Conservation (phyloP, 2,797 vertebrate species). For the Coluber constrictor region DNA sequence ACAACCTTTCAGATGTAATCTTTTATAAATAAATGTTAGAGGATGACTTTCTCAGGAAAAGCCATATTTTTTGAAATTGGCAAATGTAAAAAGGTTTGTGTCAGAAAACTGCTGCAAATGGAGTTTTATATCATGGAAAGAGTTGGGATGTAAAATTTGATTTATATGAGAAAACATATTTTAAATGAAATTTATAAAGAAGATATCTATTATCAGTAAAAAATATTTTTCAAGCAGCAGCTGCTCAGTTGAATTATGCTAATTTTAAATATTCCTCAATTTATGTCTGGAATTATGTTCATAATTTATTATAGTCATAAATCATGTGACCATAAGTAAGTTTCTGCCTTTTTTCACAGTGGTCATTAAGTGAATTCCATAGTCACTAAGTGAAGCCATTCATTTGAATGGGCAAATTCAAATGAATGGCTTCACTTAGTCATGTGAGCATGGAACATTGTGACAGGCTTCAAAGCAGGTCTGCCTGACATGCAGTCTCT, state of each 20-base stretch:
- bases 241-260: neutral
- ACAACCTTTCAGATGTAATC: neutral
- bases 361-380: neutral
- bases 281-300: neutral
- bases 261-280: neutral
- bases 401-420: neutral
- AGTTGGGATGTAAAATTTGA: slow-evolving; percentile 23
- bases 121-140: slow-evolving; percentile 49
- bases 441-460: neutral
- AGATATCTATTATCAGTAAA: neutral
- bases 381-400: neutral
- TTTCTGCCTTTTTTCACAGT: neutral
- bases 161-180: slow-evolving; percentile 35
- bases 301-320: neutral
- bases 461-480: neutral
- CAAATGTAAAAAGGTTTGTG: slow-evolving; percentile 57
- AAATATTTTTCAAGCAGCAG: neutral
- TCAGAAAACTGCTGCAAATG: slow-evolving; percentile 45
- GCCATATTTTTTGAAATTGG: slow-evolving; percentile 42
- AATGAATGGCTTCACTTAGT: no score
- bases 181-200: neutral
- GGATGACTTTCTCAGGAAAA: neutral
- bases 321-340: neutral
- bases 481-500: neutral
- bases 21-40: neutral